Percentiles rank a stretch among this genome's conserved stretches.
phyloP scores from a whole-genome alignment of 2,797 vertebrate species.

The Tiaroga cobitis region DNA sequence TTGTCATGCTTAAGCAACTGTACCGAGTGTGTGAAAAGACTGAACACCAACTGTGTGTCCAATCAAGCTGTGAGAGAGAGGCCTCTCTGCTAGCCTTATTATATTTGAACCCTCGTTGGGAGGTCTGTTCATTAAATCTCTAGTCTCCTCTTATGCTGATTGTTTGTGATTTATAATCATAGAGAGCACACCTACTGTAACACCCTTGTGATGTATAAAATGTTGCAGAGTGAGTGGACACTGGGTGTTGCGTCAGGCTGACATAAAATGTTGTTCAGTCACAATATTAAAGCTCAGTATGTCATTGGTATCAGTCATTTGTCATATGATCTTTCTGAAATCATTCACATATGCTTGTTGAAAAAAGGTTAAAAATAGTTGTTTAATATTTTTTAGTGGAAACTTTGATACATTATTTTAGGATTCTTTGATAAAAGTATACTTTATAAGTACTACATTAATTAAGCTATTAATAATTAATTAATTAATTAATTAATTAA shows the following conservation, averaged over 20 bases:
- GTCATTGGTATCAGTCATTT: neutral
- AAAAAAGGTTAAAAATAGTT: neutral
- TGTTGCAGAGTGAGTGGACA: neutral
- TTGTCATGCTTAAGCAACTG: constrained; percentile 11
- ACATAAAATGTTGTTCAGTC: neutral
- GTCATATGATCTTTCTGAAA: too few species aligned
- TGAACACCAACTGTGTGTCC: constrained; percentile 22
- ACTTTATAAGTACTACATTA: neutral
- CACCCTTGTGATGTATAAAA: neutral
- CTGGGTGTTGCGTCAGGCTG: neutral
- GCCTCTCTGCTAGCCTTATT: constrained; percentile 7
- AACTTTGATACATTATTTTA: neutral
- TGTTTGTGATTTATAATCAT: constrained; percentile 24
- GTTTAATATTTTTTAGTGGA: neutral
- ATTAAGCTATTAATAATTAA: neutral
- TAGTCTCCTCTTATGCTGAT: constrained; percentile 4
- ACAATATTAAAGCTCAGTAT: neutral
- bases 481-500: neutral
- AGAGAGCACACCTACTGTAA: neutral
- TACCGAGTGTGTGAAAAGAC: constrained; percentile 9
- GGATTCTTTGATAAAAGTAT: neutral
- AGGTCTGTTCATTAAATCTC: constrained; percentile 9
- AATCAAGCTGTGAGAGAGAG: constrained; percentile 13
- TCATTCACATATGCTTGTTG: too few species aligned
- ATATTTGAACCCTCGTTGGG: constrained; percentile 19